Percentiles rank a stretch among this genome's conserved stretches.
These are phyloP conservation scores for Steromphala cineraria DNA, from an alignment of 2,888 invertebrate species.

Conservation along the genomic window DNA sequence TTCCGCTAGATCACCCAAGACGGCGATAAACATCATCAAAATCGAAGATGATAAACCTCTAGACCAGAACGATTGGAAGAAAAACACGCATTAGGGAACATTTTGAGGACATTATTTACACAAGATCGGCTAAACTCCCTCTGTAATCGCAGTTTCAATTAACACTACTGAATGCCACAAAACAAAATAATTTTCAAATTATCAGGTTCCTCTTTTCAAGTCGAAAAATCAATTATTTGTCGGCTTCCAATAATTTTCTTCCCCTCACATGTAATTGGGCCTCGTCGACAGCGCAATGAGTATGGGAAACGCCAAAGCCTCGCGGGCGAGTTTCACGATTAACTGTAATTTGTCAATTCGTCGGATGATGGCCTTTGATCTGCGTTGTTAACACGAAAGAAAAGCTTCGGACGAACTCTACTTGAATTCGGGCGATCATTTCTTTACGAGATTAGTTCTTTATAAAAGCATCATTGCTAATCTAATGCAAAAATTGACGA, in stretches of 20 bases:
- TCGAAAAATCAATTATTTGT: background rate
- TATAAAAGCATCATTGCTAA: too few species aligned
- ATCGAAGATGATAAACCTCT: background rate
- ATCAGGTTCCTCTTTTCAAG: background rate
- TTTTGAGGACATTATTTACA: background rate
- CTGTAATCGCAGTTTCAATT: background rate
- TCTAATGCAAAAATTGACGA: too few species aligned
- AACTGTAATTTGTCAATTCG: background rate
- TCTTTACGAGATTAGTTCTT: too few species aligned
- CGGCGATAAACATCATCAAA: background rate
- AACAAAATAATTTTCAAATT: slow-evolving; percentile 10
- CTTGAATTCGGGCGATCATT: too few species aligned
- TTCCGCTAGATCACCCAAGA: background rate
- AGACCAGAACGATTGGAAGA: background rate
- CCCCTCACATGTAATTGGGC: too few species aligned
- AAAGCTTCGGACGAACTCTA: too few species aligned
- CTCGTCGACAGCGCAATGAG: too few species aligned
- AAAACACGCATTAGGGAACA: background rate
- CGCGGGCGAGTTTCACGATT: background rate
- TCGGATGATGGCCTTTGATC: background rate
- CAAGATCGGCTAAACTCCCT: background rate
- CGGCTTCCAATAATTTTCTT: too few species aligned
- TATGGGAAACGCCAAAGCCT: background rate
- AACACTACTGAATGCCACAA: background rate
- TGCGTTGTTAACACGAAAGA: background rate